Percentiles rank a stretch among this genome's conserved stretches.
Evolutionary conservation across 2,888 invertebrate genomes (phyloP).

Genomic region (Drosophila parthenogenetica): DNA sequence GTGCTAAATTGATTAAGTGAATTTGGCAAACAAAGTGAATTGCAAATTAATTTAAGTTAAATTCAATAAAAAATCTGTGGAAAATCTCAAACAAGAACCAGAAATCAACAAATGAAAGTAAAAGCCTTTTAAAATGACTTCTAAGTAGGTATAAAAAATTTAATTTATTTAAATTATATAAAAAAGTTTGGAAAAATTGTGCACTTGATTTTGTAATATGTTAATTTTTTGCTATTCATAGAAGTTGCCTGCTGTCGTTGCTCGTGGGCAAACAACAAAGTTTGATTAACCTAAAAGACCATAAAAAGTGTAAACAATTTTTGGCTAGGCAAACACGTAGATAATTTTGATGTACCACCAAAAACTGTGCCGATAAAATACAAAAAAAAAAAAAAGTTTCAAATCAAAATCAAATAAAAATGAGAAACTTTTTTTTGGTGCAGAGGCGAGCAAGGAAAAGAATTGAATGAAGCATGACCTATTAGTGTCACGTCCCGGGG

Average conservation of each 20-base stretch:
- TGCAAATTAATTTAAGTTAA: conserved; percentile 19
- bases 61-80: conserved; percentile 12
- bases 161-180: neutral
- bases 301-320: conserved; percentile 56
- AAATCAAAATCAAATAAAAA: conserved; percentile 70
- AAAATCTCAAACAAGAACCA: neutral
- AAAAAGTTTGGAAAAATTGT: neutral
- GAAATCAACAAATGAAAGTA: conserved; percentile 8
- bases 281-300: conserved; percentile 54
- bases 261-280: conserved; percentile 32
- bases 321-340: conserved; percentile 31
- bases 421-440: conserved; percentile 24
- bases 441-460: conserved; percentile 30
- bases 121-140: neutral
- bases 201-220: conserved; percentile 6
- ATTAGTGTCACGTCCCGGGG: conserved; percentile 73
- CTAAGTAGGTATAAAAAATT: conserved; percentile 26
- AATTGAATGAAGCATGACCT: conserved; percentile 66
- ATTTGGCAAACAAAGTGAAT: conserved; percentile 26
- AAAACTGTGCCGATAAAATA: conserved; percentile 49
- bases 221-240: conserved; percentile 4
- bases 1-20: conserved; percentile 8
- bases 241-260: neutral
- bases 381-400: no score
- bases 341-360: conserved; percentile 41